Percentiles rank a stretch among this genome's conserved stretches.
phyloP scores from a whole-genome alignment of 2,888 invertebrate species.

The Lasius fuliginosus region DNA sequence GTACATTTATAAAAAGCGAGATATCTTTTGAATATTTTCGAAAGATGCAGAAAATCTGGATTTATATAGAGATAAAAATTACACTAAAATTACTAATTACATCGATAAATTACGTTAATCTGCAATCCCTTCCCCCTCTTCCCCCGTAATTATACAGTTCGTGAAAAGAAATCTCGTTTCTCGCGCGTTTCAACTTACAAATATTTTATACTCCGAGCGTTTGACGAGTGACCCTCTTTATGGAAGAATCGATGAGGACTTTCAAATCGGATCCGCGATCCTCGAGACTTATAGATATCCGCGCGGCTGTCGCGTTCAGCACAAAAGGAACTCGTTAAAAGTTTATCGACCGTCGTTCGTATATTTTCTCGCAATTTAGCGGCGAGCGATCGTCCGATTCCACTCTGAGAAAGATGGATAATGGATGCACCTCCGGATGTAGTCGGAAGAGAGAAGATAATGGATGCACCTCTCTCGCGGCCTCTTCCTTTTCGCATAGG shows the following conservation, averaged over 20 bases:
- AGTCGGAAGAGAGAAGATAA: conserved; percentile 58
- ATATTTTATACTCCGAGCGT: conserved; percentile 26
- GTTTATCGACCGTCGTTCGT: conserved; percentile 72
- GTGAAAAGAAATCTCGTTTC: neutral
- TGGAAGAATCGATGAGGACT: conserved; percentile 25
- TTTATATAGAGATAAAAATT: neutral
- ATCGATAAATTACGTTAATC: neutral
- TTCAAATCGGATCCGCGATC: conserved; percentile 48
- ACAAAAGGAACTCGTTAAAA: conserved; percentile 72
- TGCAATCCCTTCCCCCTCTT: neutral
- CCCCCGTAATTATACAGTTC: conserved; percentile 1
- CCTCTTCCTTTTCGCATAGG: conserved; percentile 53
- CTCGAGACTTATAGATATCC: conserved; percentile 49
- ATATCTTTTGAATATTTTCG: neutral
- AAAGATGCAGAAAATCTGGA: neutral
- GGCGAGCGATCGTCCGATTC: conserved; percentile 71
- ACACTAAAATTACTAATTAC: conserved; percentile 8
- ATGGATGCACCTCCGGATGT: conserved; percentile 58
- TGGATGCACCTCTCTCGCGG: conserved; percentile 67
- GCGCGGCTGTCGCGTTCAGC: conserved; percentile 42
- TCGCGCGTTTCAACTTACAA: conserved; percentile 5
- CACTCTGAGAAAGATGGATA: conserved; percentile 57
- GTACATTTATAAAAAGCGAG: neutral
- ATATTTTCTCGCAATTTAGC: conserved; percentile 69
- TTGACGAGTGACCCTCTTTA: conserved; percentile 47